Conservation (phyloP, 2,888 invertebrate genomes). For the Notodonta dromedarius region DNA sequence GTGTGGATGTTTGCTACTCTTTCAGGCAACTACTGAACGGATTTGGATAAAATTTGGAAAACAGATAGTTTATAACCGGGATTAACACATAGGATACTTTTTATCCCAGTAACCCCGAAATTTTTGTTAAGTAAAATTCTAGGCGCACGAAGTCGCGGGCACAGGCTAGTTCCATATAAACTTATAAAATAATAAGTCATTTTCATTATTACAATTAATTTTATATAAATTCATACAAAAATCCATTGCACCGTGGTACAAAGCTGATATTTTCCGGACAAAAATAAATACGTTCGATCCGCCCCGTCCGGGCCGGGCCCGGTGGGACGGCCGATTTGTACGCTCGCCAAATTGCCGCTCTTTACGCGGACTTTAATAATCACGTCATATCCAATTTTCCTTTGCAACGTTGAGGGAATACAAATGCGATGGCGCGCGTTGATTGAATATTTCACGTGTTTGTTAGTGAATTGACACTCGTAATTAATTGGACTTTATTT, state of each 20-base stretch:
- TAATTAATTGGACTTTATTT: slow-evolving; percentile 25
- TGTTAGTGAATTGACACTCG: slow-evolving; percentile 39
- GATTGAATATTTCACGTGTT: slow-evolving; percentile 62
- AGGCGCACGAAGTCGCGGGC: too few species aligned
- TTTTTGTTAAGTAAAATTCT: too few species aligned
- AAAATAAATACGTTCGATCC: slow-evolving; percentile 59
- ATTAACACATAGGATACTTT: too few species aligned
- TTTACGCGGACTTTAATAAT: slow-evolving; percentile 78
- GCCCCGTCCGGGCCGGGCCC: slow-evolving; percentile 56
- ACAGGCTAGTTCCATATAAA: too few species aligned
- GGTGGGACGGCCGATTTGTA: slow-evolving; percentile 69
- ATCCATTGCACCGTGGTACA: slow-evolving; percentile 33
- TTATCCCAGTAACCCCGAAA: too few species aligned
- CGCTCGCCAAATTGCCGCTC: slow-evolving; percentile 76
- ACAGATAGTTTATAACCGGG: too few species aligned
- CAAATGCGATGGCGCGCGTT: slow-evolving; percentile 55
- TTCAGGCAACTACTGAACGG: too few species aligned
- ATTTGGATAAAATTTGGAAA: too few species aligned
- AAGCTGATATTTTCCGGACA: slow-evolving; percentile 35
- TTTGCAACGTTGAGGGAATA: slow-evolving; percentile 68
- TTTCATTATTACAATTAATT: too few species aligned
- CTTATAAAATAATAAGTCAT: too few species aligned
- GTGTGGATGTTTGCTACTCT: too few species aligned
- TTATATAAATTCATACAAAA: neutral
- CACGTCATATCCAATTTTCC: slow-evolving; percentile 81